phyloP scores from a whole-genome alignment of 2,888 invertebrate species.

The Clistopyga incitator region DNA sequence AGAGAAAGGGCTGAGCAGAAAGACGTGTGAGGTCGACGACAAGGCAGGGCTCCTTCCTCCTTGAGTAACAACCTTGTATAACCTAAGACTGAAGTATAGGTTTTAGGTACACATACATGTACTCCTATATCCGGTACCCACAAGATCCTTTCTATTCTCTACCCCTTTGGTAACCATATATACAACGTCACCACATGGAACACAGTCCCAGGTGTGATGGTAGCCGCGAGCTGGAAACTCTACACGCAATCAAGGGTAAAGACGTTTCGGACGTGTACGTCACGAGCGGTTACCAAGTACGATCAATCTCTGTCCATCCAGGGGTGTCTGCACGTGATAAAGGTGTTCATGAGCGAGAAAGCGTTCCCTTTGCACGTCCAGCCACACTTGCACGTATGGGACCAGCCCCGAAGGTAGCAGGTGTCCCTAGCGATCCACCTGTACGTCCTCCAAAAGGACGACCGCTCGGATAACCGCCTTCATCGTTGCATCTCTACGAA shows the following conservation, averaged over 20 bases:
- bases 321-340: constrained; percentile 67
- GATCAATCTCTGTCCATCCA: constrained; percentile 69
- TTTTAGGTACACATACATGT: constrained; percentile 23
- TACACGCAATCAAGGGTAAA: constrained; percentile 63
- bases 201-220: not conserved
- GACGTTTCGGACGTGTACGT: constrained; percentile 64
- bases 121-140: constrained; percentile 1
- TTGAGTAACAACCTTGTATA: constrained; percentile 34
- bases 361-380: constrained; percentile 29
- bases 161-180: not conserved
- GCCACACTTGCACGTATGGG: constrained; percentile 1
- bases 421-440: constrained; percentile 54
- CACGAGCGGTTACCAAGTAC: constrained; percentile 60
- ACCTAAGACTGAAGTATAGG: constrained; percentile 4
- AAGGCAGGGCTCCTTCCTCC: constrained; percentile 28
- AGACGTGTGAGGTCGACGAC: constrained; percentile 64
- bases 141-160: constrained; percentile 5
- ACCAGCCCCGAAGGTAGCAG: constrained; percentile 49
- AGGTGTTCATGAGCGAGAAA: constrained; percentile 68
- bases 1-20: constrained; percentile 49
- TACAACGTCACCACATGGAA: not conserved
- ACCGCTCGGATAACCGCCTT: constrained; percentile 34
- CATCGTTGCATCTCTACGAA: constrained; percentile 19
- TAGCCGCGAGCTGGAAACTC: not conserved
- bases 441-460: constrained; percentile 43